These are phyloP conservation scores for Limenitis camilla DNA, from an alignment of 2,888 invertebrate species.

Conservation along the genomic window DNA sequence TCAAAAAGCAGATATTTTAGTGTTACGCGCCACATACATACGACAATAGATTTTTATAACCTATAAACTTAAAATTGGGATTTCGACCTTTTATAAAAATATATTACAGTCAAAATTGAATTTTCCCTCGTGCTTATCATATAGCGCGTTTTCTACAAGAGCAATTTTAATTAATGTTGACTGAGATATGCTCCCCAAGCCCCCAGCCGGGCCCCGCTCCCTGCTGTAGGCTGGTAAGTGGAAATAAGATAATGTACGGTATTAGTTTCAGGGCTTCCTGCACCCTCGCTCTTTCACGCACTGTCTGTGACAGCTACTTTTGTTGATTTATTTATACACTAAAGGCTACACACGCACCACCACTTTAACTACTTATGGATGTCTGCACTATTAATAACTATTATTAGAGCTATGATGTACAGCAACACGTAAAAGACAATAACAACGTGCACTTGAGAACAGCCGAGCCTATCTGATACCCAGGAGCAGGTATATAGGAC, in stretches of 20 bases:
- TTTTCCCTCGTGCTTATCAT: background rate
- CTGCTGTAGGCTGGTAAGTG: slow-evolving; percentile 1
- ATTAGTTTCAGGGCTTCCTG: slow-evolving; percentile 10
- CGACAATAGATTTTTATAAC: too few relatives aligned
- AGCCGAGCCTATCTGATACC: too few relatives aligned
- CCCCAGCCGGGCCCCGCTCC: background rate
- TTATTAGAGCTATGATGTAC: too few relatives aligned
- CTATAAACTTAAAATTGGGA: too few relatives aligned
- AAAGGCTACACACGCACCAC: background rate
- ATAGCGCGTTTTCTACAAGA: slow-evolving; percentile 11
- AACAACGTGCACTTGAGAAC: too few relatives aligned
- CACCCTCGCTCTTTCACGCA: slow-evolving; percentile 2
- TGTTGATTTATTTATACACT: background rate
- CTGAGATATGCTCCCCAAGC: slow-evolving; percentile 4
- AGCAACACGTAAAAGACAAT: too few relatives aligned
- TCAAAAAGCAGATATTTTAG: too few relatives aligned
- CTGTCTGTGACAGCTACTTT: slow-evolving; percentile 3
- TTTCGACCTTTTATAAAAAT: background rate
- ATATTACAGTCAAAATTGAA: background rate
- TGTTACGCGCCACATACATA: too few relatives aligned
- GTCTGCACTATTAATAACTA: too few relatives aligned
- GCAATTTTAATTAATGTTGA: slow-evolving; percentile 14
- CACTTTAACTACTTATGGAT: background rate
- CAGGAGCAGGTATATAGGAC: too few relatives aligned
- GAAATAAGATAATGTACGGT: slow-evolving; percentile 10